Evolutionary conservation across 2,797 vertebrate genomes (phyloP).

Genomic region (Argya squamiceps): DNA sequence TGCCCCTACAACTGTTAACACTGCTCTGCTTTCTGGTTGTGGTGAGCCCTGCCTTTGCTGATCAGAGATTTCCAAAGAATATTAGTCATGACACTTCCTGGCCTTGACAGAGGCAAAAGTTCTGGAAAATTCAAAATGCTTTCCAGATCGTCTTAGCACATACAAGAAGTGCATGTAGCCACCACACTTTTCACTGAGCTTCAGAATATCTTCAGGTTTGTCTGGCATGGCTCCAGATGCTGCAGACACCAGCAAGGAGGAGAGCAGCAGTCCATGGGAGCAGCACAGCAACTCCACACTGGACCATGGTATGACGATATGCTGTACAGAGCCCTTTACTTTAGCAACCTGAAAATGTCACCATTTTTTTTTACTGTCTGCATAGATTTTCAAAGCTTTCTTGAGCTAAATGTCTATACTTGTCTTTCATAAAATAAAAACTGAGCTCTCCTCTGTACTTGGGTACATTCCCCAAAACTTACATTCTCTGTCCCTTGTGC

Average conservation of each 20-base stretch:
- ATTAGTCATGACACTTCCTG: background rate
- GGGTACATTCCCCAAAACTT: background rate
- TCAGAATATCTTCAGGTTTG: background rate
- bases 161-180: background rate
- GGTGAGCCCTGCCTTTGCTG: background rate
- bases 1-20: background rate
- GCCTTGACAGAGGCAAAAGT: background rate
- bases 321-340: background rate
- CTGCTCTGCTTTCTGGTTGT: background rate
- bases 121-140: background rate
- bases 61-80: background rate
- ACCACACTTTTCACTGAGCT: background rate
- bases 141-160: background rate
- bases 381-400: background rate
- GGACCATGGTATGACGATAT: background rate
- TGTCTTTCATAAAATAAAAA: background rate
- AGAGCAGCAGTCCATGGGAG: background rate
- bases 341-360: background rate
- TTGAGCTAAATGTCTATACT: background rate
- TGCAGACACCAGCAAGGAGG: background rate
- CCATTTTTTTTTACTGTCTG: background rate
- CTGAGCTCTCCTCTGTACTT: background rate
- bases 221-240: background rate
- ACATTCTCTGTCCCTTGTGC: background rate
- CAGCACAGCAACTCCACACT: rapidly evolving